phyloP scores from a whole-genome alignment of 2,888 invertebrate genomes.

The Diaperis boleti region DNA sequence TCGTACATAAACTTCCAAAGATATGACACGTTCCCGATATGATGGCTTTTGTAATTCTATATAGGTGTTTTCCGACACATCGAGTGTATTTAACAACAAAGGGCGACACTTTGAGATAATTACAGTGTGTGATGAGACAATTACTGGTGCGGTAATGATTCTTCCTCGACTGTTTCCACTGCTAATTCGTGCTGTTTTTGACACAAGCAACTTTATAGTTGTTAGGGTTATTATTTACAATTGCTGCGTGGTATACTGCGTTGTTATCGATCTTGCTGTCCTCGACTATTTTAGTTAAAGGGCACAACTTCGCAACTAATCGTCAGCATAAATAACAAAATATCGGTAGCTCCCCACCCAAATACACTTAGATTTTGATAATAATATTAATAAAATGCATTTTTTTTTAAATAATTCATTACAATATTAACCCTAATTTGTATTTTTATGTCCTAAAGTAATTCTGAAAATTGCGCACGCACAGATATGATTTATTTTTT shows the following conservation, averaged over 20 bases:
- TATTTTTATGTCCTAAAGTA: too few relatives aligned
- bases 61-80: slow-evolving; percentile 34
- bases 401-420: too few relatives aligned
- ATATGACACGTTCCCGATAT: slow-evolving; percentile 29
- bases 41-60: slow-evolving; percentile 34
- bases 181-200: slow-evolving; percentile 12
- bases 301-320: too few relatives aligned
- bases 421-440: too few relatives aligned
- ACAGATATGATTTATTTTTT: too few relatives aligned
- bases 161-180: slow-evolving; percentile 12
- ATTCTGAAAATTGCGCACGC: too few relatives aligned
- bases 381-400: too few relatives aligned
- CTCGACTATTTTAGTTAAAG: too few relatives aligned
- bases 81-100: slow-evolving; percentile 33
- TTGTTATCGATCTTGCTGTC: too few relatives aligned
- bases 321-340: too few relatives aligned
- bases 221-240: slow-evolving; percentile 7
- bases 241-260: background rate
- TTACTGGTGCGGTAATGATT: slow-evolving; percentile 23
- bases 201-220: slow-evolving; percentile 1
- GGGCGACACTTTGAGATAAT: slow-evolving; percentile 30
- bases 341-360: too few relatives aligned
- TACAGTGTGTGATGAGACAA: slow-evolving; percentile 26
- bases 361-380: too few relatives aligned
- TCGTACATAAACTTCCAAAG: slow-evolving; percentile 28